A percentile compares a stretch with the other conserved stretches of the same genome.
Conservation (phyloP, 2,797 vertebrate genomes). For the Adrianichthys oophorus region DNA sequence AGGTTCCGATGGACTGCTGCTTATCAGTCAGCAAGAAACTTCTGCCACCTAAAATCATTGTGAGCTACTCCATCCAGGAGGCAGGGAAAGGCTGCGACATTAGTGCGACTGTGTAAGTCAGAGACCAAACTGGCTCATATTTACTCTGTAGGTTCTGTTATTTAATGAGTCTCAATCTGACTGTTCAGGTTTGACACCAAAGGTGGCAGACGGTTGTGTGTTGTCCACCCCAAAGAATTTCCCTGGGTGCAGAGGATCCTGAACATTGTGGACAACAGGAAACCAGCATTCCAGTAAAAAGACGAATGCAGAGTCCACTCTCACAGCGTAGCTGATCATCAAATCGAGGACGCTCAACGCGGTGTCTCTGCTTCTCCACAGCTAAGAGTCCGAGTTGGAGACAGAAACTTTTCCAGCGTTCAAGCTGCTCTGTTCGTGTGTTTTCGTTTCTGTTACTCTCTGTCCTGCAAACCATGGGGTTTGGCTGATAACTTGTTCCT, state of each 20-base stretch:
- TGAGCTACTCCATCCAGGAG: slow-evolving; percentile 35
- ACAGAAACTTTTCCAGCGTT: too few species aligned
- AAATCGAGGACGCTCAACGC: too few species aligned
- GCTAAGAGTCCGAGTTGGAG: too few species aligned
- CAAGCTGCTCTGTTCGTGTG: too few species aligned
- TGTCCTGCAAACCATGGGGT: too few species aligned
- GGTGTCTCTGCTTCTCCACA: too few species aligned
- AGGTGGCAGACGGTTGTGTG: slow-evolving; percentile 2
- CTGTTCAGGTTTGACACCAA: slow-evolving; percentile 36
- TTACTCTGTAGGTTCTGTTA: too few species aligned
- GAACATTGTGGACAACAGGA: background rate
- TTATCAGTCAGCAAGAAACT: background rate
- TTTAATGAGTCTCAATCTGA: background rate
- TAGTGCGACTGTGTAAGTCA: slow-evolving; percentile 54
- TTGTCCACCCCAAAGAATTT: slow-evolving; percentile 4
- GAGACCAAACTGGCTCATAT: too few species aligned
- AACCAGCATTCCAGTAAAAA: background rate
- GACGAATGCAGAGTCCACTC: background rate
- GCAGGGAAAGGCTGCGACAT: slow-evolving; percentile 46
- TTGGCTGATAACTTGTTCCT: too few species aligned
- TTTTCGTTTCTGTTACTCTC: too few species aligned
- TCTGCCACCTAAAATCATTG: background rate
- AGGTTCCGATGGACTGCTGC: slow-evolving; percentile 53
- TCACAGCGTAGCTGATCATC: too few species aligned
- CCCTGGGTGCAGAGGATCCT: slow-evolving; percentile 5